Evolutionary conservation across 2,888 invertebrate genomes (phyloP), one percentile per base, ranked within the genome.

Genomic region (Acanthococcus lagerstroemiae): DNA sequence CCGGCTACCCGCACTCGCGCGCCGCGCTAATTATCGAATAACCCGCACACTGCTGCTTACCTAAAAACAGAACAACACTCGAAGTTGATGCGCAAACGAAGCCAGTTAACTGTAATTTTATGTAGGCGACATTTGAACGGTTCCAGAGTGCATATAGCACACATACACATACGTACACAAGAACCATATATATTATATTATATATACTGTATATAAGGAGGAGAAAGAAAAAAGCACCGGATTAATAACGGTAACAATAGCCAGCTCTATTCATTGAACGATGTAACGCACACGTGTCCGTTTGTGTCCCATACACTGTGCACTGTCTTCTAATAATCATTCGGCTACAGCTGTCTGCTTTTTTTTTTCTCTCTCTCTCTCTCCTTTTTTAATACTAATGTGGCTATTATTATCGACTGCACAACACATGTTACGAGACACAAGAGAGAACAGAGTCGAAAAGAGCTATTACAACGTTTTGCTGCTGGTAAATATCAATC

Each of bases 251-350:
- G 9, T 50, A 50, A 50, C 27, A 55, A 55, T 55, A 55, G 25
- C 55, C 19, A 52, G 19, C 19, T n/a, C 4, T 25, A 26, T 55
- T 55, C 55, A 27, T 26, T 26, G 27, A 30, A 55, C 27, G 55
- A 55, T 55, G 30, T 55, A 55, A 55, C 55, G 55, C 55, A 55
- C 55, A 55, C 55, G 55, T 55, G 55, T 55, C 55, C 55, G 21
- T 55, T 55, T 26, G 52, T 52, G 52, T 52, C 52, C 52, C 24
- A 45, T 19, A 52, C 27, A 27, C 21, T 25, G n/a, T 17, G 17
- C 19, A 21, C 50, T 50, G 50, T 50, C 50, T 50, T 50, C 3
- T 50, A 50, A 37, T 37, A 37, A n/a, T 37, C 22, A 52, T 22
- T 22, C 52, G 24, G 24, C 21, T 52, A 52, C 52, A 22, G 50